These are phyloP conservation scores for Nephrotoma flavescens DNA, from an alignment of 2,888 invertebrate genomes.

Conservation along the genomic window DNA sequence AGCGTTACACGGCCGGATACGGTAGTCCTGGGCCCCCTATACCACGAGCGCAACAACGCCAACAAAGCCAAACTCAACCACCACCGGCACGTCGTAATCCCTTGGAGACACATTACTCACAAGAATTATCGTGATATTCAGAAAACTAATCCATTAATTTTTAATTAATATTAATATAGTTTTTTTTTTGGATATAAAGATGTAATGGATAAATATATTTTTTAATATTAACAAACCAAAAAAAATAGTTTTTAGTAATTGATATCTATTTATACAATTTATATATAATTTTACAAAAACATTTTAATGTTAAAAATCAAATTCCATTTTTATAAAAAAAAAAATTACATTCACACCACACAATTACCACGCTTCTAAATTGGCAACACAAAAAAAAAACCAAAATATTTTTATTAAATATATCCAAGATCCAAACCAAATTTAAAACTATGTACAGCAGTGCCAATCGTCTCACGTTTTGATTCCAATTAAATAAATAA, in stretches of 20 bases:
- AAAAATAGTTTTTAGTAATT: neutral
- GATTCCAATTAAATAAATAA: neutral
- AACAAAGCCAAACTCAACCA: conserved; percentile 7
- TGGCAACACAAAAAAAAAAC: neutral
- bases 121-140: conserved; percentile 36
- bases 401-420: neutral
- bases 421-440: neutral
- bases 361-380: neutral
- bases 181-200: neutral
- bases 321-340: neutral
- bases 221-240: neutral
- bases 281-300: neutral
- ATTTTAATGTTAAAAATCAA: neutral
- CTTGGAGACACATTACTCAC: conserved; percentile 35
- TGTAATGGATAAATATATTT: neutral
- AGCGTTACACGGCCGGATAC: conserved; percentile 31
- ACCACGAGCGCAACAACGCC: conserved; percentile 25
- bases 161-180: neutral
- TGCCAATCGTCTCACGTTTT: neutral
- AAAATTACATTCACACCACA: neutral
- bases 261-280: neutral
- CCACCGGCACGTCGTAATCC: conserved; percentile 31
- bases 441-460: neutral
- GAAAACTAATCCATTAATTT: conserved; percentile 22
- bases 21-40: conserved; percentile 33